Percentiles rank a stretch among this genome's conserved stretches.
phyloP scores from a whole-genome alignment of 1,140 invertebrate genomes.

The Drosophila busckii region DNA sequence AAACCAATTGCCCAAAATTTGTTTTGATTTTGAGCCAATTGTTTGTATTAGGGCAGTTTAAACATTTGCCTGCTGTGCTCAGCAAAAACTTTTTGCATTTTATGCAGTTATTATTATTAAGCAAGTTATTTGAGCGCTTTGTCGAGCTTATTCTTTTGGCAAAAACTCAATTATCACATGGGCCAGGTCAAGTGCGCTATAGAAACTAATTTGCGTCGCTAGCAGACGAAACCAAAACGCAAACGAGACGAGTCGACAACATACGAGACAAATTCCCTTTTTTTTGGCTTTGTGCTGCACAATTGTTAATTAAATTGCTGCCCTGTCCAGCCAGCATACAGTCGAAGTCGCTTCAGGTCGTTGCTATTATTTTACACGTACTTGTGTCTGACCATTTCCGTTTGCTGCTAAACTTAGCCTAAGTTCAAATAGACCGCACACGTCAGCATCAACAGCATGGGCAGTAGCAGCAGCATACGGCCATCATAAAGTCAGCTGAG shows the following conservation, averaged over 20 bases:
- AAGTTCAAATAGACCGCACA: no score
- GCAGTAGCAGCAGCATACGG: no score
- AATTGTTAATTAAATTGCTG: conserved; percentile 60
- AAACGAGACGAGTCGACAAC: not conserved
- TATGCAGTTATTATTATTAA: conserved; percentile 26
- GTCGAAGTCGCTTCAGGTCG: conserved; percentile 13
- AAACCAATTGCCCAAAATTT: no score
- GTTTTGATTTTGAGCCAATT: no score
- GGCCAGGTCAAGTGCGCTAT: conserved; percentile 42
- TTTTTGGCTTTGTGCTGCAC: conserved; percentile 31
- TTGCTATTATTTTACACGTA: conserved; percentile 44
- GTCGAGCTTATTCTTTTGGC: conserved; percentile 36
- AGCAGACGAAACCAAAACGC: not conserved
- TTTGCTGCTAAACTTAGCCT: conserved; percentile 18
- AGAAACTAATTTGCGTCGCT: conserved; percentile 14
- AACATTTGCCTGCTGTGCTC: conserved; percentile 15
- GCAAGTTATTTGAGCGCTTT: conserved; percentile 9
- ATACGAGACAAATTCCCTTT: not conserved
- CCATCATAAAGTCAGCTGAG: conserved; percentile 49
- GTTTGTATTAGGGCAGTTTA: not conserved
- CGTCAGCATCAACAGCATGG: no score
- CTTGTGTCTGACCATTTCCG: conserved; percentile 3
- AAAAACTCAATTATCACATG: conserved; percentile 68
- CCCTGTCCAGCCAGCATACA: not conserved
- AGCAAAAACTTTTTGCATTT: conserved; percentile 15